phyloP scores from a whole-genome alignment of 2,113 vertebrate species.

The Regulus satrapa region DNA sequence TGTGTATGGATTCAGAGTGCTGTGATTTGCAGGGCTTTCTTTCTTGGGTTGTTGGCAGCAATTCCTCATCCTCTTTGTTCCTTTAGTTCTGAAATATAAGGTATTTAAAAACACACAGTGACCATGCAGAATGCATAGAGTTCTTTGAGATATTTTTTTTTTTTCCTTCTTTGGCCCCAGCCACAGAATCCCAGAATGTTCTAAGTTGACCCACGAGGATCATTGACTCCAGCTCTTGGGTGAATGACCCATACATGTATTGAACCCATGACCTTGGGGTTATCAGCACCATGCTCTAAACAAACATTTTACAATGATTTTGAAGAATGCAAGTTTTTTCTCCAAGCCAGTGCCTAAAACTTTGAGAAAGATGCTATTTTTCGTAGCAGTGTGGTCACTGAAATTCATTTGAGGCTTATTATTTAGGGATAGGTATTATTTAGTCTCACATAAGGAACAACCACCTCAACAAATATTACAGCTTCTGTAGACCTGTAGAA shows the following conservation, averaged over 20 bases:
- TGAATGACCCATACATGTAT: not conserved
- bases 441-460: not conserved
- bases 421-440: not conserved
- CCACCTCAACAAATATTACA: not conserved
- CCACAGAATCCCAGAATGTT: not conserved
- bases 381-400: not conserved
- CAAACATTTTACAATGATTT: not conserved
- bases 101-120: not conserved
- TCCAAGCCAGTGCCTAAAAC: not conserved
- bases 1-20: not conserved
- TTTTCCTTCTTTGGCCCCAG: not conserved
- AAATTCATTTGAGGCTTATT: not conserved
- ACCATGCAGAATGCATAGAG: not conserved
- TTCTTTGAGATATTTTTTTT: too few relatives aligned
- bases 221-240: not conserved
- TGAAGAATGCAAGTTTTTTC: not conserved
- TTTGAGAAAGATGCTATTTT: not conserved
- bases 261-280: not conserved
- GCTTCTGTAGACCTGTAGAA: not conserved
- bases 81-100: not conserved
- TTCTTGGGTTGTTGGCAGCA: not conserved
- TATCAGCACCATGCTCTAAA: not conserved
- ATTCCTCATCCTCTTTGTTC: not conserved
- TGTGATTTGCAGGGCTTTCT: not conserved
- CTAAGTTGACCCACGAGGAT: not conserved